A percentile compares a stretch with the other conserved stretches of the same genome.
phyloP scores from a whole-genome alignment of 2,888 invertebrate genomes.

The Erebia ligea region DNA sequence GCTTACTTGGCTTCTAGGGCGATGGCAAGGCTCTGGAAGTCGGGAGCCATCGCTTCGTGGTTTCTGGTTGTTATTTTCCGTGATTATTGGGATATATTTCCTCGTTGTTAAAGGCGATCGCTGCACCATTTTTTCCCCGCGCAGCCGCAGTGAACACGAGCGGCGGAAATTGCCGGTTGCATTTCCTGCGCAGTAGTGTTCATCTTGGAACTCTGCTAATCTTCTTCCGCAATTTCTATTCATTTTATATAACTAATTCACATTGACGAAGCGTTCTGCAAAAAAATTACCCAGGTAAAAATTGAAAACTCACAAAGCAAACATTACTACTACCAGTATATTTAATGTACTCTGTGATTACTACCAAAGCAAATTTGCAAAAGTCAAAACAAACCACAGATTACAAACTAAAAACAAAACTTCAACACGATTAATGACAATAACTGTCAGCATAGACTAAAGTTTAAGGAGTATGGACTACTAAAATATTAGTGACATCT shows the following conservation, averaged over 20 bases:
- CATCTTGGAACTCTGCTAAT: constrained; percentile 74
- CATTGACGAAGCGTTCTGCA: constrained; percentile 71
- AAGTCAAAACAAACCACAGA: constrained; percentile 41
- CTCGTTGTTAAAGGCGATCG: constrained; percentile 79
- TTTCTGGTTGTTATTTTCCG: constrained; percentile 83
- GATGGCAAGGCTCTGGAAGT: constrained; percentile 73
- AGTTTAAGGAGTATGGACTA: too few relatives aligned
- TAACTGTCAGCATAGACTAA: too few relatives aligned
- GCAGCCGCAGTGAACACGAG: constrained; percentile 87
- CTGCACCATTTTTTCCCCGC: constrained; percentile 84
- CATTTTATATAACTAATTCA: constrained; percentile 72
- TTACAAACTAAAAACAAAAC: constrained; percentile 23
- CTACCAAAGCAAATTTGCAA: too few relatives aligned
- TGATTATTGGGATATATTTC: constrained; percentile 84
- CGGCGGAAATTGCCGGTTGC: constrained; percentile 84
- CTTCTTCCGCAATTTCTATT: constrained; percentile 72
- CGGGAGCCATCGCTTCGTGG: constrained; percentile 75
- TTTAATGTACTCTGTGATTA: too few relatives aligned
- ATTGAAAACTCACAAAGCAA: constrained; percentile 35
- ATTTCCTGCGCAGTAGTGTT: constrained; percentile 79
- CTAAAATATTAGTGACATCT: too few relatives aligned
- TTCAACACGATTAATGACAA: not conserved
- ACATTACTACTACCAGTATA: too few relatives aligned
- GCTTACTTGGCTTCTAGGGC: constrained; percentile 84
- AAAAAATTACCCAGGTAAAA: constrained; percentile 55